Percentiles rank a stretch among this genome's conserved stretches.
These are phyloP conservation scores for Urocitellus parryii DNA, from an alignment of 2,113 vertebrate genomes.

Conservation along the genomic window DNA sequence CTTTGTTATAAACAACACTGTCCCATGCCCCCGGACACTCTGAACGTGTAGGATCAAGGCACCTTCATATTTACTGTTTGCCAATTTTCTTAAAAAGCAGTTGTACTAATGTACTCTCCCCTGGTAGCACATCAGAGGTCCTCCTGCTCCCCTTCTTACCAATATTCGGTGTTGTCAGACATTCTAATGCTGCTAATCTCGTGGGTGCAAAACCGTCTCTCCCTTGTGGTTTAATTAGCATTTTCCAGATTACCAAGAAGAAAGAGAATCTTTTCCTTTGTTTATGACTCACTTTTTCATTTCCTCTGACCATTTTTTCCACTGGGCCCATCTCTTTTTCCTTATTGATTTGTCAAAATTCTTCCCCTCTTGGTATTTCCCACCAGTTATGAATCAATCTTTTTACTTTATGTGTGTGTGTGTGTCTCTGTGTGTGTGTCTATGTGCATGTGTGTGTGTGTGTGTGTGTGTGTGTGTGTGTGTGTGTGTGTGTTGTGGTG, in stretches of 20 bases:
- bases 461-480: too few species aligned
- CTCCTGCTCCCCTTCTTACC: background rate
- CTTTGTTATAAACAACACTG: background rate
- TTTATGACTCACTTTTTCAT: background rate
- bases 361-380: background rate
- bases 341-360: background rate
- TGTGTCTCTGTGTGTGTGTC: background rate
- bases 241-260: background rate
- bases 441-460: background rate
- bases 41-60: background rate
- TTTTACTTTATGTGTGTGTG: background rate
- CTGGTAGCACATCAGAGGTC: background rate
- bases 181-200: background rate
- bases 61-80: background rate
- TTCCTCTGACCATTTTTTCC: background rate
- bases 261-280: background rate
- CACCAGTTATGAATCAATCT: background rate
- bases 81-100: background rate
- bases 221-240: background rate
- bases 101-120: background rate
- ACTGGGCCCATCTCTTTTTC: background rate
- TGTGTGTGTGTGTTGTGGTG: background rate
- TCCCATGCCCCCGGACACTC: background rate
- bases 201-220: background rate
- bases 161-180: background rate